These are phyloP conservation scores for Mayetiola destructor DNA, from an alignment of 2,888 invertebrate species.

Conservation along the genomic window DNA sequence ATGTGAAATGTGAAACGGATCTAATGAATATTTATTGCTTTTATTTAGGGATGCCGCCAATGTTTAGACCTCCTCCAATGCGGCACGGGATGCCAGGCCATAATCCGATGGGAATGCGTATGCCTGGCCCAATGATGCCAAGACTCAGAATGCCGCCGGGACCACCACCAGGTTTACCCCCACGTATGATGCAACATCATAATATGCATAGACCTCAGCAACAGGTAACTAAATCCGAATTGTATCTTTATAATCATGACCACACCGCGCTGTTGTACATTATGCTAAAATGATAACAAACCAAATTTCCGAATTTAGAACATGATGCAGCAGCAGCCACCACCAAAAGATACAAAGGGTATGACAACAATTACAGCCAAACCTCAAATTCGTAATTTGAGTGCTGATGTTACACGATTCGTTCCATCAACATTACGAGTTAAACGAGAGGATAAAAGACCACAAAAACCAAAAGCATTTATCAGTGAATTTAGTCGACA, in stretches of 20 bases:
- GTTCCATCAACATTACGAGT: conserved; percentile 85
- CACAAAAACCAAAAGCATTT: conserved; percentile 37
- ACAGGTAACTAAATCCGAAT: too few relatives aligned
- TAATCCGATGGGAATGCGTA: conserved; percentile 36
- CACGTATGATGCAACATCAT: conserved; percentile 38
- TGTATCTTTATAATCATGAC: too few relatives aligned
- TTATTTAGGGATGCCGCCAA: conserved; percentile 34
- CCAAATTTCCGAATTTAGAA: neutral
- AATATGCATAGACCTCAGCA: conserved; percentile 17
- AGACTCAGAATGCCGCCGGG: conserved; percentile 45
- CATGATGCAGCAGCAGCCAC: conserved; percentile 42
- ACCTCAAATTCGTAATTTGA: conserved; percentile 82
- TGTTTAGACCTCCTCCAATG: conserved; percentile 44
- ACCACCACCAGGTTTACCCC: conserved; percentile 48
- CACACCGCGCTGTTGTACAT: too few relatives aligned
- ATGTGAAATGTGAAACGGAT: neutral
- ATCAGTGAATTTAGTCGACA: conserved; percentile 33
- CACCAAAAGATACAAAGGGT: conserved; percentile 52
- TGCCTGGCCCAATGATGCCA: conserved; percentile 43
- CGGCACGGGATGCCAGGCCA: conserved; percentile 38
- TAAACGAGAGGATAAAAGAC: conserved; percentile 68
- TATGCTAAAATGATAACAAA: neutral
- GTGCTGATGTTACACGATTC: conserved; percentile 89
- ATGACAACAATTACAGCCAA: conserved; percentile 88
- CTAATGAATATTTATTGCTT: neutral